These are phyloP conservation scores for Polydrusus pterygomalis DNA, from an alignment of 2,888 invertebrate genomes.

Conservation along the genomic window DNA sequence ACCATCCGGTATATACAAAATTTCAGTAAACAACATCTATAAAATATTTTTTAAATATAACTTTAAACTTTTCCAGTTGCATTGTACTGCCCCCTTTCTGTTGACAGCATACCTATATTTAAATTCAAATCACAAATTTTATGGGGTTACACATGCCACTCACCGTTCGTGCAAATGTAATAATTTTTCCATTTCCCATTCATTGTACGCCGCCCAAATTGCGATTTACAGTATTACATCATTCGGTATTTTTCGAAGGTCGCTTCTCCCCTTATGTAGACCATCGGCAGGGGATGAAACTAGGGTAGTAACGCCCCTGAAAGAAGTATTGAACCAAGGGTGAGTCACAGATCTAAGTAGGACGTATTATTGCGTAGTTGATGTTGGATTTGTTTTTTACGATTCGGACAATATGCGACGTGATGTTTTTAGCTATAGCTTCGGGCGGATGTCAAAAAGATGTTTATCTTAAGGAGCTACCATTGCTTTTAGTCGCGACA, in stretches of 20 bases:
- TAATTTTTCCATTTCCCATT: conserved; percentile 55
- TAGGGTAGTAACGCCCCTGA: conserved; percentile 54
- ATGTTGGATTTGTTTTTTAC: conserved; percentile 7
- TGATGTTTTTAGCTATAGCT: neutral
- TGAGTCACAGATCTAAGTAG: conserved; percentile 33
- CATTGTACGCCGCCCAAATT: conserved; percentile 48
- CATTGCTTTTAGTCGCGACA: too few relatives aligned
- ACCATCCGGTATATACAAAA: too few relatives aligned
- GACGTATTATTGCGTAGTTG: conserved; percentile 38
- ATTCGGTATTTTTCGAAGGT: conserved; percentile 50
- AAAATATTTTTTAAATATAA: too few relatives aligned
- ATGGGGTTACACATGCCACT: conserved; percentile 53
- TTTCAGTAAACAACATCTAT: too few relatives aligned
- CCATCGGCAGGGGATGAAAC: conserved; percentile 45
- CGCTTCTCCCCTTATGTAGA: conserved; percentile 47
- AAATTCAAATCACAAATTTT: conserved; percentile 60
- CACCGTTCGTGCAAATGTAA: conserved; percentile 49
- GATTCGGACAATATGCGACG: neutral
- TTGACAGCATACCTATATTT: conserved; percentile 46
- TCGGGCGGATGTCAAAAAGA: too few relatives aligned
- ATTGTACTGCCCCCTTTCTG: too few relatives aligned
- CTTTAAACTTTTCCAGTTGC: neutral
- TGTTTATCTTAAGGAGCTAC: too few relatives aligned
- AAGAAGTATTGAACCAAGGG: conserved; percentile 42
- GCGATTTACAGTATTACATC: conserved; percentile 47